Evolutionary conservation across 1,140 invertebrate species (phyloP).

Genomic region (Aplysia californica): DNA sequence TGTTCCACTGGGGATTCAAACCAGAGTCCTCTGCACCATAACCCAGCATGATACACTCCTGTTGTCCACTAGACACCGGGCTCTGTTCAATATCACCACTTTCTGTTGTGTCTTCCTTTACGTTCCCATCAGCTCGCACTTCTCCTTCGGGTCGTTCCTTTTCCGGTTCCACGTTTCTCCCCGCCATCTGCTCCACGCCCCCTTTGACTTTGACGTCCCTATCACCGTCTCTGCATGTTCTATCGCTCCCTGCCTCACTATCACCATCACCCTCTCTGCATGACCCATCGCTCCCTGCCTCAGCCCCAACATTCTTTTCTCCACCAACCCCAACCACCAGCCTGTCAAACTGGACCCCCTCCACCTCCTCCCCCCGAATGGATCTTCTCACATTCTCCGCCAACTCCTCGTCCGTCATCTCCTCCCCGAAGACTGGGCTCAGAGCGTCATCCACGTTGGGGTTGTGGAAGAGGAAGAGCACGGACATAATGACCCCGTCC

Average conservation of each 20-base stretch:
- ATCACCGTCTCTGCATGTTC: background rate
- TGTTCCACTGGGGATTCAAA: too few relatives aligned
- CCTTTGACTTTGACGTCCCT: background rate
- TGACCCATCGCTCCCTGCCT: background rate
- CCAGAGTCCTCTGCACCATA: too few relatives aligned
- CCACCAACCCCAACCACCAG: background rate
- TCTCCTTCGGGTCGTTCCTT: too few relatives aligned
- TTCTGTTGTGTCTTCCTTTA: background rate
- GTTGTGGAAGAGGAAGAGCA: constrained; percentile 20
- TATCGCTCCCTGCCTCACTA: background rate
- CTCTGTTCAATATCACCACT: too few relatives aligned
- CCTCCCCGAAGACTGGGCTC: background rate
- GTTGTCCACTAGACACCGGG: too few relatives aligned
- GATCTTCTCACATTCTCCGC: constrained; percentile 8
- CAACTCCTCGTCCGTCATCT: background rate
- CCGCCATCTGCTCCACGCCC: background rate
- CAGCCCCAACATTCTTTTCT: background rate
- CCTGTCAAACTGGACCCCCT: constrained; percentile 13
- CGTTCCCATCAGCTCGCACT: background rate
- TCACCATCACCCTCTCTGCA: background rate
- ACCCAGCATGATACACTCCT: too few relatives aligned
- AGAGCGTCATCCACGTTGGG: constrained; percentile 20
- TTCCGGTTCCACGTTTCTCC: too few relatives aligned
- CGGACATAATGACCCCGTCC: constrained; percentile 17
- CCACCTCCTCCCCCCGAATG: constrained; percentile 1